phyloP scores from a whole-genome alignment of 2,113 vertebrate species.

The Polypterus senegalus region DNA sequence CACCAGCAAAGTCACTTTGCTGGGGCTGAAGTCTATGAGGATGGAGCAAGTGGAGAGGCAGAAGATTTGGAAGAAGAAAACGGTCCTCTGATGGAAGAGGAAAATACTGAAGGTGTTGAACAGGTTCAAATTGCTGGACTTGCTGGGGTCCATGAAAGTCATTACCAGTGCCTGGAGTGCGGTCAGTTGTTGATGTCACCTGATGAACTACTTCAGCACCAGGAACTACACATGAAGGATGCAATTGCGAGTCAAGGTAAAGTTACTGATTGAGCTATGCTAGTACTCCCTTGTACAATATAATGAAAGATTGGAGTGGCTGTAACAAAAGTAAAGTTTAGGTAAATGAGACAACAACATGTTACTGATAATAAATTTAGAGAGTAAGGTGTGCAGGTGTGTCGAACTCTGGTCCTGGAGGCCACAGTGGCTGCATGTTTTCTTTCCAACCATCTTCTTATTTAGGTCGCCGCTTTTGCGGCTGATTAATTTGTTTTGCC shows the following conservation, averaged over 20 bases:
- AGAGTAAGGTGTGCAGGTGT: no score
- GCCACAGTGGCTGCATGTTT: no score
- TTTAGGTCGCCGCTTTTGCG: no score
- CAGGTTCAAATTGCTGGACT: slow-evolving; percentile 27
- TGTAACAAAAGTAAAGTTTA: no score
- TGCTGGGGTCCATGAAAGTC: slow-evolving; percentile 33
- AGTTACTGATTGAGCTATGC: no score
- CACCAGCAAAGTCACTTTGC: slow-evolving; percentile 70
- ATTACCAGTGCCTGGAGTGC: slow-evolving; percentile 77
- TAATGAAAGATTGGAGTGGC: no score
- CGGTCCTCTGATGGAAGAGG: slow-evolving; percentile 1
- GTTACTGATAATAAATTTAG: no score
- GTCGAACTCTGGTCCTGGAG: no score
- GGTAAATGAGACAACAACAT: no score
- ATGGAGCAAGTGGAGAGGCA: slow-evolving; percentile 30
- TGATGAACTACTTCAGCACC: slow-evolving; percentile 67
- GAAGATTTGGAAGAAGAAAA: slow-evolving; percentile 18
- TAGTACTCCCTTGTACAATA: no score
- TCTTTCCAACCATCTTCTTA: no score
- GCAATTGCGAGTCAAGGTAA: slow-evolving; percentile 5
- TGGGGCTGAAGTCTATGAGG: slow-evolving; percentile 20
- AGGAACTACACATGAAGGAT: slow-evolving; percentile 71
- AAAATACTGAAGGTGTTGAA: slow-evolving; percentile 4
- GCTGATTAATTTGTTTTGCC: no score
- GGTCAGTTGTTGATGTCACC: slow-evolving; percentile 60